Conservation (phyloP, 2,113 vertebrate genomes). For the Sphaerodactylus townsendi region DNA sequence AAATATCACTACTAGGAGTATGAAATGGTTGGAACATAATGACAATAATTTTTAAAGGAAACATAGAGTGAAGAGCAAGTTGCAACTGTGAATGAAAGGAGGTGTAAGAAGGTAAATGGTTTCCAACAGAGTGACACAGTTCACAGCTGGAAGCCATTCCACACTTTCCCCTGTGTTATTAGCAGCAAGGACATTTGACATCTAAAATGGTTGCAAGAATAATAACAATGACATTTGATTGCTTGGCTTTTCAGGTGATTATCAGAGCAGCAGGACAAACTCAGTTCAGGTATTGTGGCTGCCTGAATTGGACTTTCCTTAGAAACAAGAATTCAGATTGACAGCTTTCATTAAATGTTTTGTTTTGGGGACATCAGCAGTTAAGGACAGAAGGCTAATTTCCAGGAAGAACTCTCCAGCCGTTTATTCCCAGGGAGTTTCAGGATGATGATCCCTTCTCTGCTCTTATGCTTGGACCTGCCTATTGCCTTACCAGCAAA, state of each 20-base stretch:
- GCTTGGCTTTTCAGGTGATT: rapidly evolving
- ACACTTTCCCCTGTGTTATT: not conserved
- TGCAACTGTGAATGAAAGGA: not conserved
- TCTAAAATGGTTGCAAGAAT: not conserved
- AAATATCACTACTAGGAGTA: not conserved
- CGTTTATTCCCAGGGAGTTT: not conserved
- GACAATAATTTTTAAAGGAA: not conserved
- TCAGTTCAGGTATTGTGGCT: not conserved
- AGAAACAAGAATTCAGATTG: not conserved
- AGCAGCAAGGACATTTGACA: not conserved
- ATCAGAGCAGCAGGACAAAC: not conserved
- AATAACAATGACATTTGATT: not conserved
- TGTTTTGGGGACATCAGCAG: not conserved
- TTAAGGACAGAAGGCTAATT: not conserved
- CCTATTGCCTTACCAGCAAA: no score
- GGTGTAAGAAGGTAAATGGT: not conserved
- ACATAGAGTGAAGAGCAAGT: not conserved
- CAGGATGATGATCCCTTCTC: not conserved
- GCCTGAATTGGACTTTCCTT: not conserved
- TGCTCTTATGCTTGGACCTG: not conserved
- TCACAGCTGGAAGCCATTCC: slow-evolving; percentile 13
- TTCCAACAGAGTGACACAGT: not conserved
- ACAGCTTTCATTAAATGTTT: not conserved
- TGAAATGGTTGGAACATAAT: not conserved
- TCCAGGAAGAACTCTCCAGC: not conserved